phyloP scores from a whole-genome alignment of 2,797 vertebrate species.

The Melanotaenia maccullochi region DNA sequence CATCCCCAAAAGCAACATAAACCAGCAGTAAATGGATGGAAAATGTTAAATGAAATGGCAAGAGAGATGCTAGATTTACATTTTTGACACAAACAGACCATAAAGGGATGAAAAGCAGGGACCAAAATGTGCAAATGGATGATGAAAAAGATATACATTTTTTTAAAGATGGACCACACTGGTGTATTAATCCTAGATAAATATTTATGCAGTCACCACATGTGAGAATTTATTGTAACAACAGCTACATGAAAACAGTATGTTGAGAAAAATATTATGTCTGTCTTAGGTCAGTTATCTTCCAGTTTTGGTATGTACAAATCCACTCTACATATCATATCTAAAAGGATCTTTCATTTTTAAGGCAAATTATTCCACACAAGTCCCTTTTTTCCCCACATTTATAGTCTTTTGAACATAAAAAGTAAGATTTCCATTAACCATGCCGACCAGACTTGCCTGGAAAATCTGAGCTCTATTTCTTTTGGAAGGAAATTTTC shows the following conservation, averaged over 20 bases:
- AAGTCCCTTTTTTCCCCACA: neutral
- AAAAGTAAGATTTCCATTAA: neutral
- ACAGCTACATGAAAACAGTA: too few relatives aligned
- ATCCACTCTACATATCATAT: too few relatives aligned
- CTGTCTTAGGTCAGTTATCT: neutral
- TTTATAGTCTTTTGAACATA: neutral
- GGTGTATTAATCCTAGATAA: neutral
- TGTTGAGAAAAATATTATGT: neutral
- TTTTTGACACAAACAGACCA: neutral
- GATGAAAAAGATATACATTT: neutral
- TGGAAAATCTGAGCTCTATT: neutral
- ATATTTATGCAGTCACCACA: neutral
- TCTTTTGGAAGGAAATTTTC: neutral
- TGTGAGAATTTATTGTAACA: neutral
- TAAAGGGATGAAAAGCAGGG: neutral
- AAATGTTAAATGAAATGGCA: constrained; percentile 1
- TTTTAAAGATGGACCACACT: too few relatives aligned
- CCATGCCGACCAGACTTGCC: neutral
- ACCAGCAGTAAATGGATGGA: neutral
- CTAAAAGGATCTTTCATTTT: too few relatives aligned
- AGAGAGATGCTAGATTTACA: neutral
- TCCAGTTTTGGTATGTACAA: too few relatives aligned
- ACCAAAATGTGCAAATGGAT: neutral
- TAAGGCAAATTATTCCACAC: too few relatives aligned
- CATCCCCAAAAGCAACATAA: neutral